Evolutionary conservation across 2,888 invertebrate species (phyloP).

Genomic region (Tachina lurida): DNA sequence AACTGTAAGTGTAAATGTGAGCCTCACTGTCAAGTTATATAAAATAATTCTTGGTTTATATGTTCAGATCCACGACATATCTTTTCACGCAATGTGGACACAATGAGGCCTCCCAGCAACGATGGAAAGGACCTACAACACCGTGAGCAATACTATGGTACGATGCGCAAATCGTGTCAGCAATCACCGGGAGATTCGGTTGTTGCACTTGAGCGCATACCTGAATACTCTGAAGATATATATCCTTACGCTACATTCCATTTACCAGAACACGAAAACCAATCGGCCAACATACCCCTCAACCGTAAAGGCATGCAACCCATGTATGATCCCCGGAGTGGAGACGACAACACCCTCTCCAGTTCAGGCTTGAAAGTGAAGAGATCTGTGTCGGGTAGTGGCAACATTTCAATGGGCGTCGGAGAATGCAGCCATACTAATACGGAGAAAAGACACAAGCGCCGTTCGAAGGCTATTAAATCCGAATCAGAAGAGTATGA

Average conservation of each 20-base stretch:
- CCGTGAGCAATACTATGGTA: constrained; percentile 84
- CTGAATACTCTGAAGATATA: constrained; percentile 86
- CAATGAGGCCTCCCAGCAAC: constrained; percentile 75
- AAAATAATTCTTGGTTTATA: neutral
- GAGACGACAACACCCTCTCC: constrained; percentile 77
- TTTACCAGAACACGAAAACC: constrained; percentile 85
- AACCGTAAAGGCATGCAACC: constrained; percentile 79
- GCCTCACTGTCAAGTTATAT: neutral
- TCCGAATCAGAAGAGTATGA: constrained; percentile 85
- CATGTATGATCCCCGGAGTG: constrained; percentile 78
- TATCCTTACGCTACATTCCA: constrained; percentile 86
- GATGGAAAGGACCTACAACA: constrained; percentile 81
- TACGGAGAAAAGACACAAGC: constrained; percentile 82
- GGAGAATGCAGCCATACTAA: constrained; percentile 75
- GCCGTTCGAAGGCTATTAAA: constrained; percentile 84
- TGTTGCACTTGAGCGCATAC: constrained; percentile 84
- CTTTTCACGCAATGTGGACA: constrained; percentile 77
- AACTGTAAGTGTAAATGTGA: constrained; percentile 83
- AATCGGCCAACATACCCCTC: constrained; percentile 83
- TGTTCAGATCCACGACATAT: constrained; percentile 77
- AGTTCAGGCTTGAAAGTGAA: constrained; percentile 77
- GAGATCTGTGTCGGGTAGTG: constrained; percentile 75
- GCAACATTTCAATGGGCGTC: constrained; percentile 72
- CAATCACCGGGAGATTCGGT: constrained; percentile 82
- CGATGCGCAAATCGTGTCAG: constrained; percentile 83